Evolutionary conservation across 2,113 vertebrate species (phyloP), one percentile per base, ranked within the genome.

Genomic region (Pteropus alecto): DNA sequence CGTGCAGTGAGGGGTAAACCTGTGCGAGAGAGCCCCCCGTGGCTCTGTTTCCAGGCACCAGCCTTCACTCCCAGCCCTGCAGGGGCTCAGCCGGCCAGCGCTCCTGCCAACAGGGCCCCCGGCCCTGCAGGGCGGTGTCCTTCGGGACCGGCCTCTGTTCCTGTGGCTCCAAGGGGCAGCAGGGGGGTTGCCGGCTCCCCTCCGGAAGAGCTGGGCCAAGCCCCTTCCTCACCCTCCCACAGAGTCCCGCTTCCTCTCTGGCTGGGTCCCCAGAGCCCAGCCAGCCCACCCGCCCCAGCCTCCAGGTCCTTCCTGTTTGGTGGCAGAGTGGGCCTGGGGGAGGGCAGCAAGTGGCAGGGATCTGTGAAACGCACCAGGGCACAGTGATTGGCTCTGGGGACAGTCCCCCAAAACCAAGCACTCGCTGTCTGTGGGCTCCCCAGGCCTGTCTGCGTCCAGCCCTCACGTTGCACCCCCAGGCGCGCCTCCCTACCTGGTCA

Each of bases 321-420:
- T 18, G 6, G n/a, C 71, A 2, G 74, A 46, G 26, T 9, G n/a
- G 24, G 15, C 83, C 46, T 18, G 24, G 41, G 48, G 24, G 5
- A 18, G 84, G 35, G 21, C 88, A 58, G 63, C 88, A 18, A 35
- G 70, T 1, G 13, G 30, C 21, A 12, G 21, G 63, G 12, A 30
- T 41, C 28, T 12, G 0, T 6, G 21, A 68, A 35, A 43, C 18
- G 2, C 7, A 5, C 16, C 11, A 0, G 26, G 61, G 35, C 48
- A 18, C 13, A 24, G 61, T n/a, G 33, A 24, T 8, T 12, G 48
- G 3, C 70, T 54, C 70, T 76, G 24, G 11, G n/a, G 56, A 63
- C 24, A 43, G 35, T 28, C 16, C 63, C 63, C 19, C 6, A 15
- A 22, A 18, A 38, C 26, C 2, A 1, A 5, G 51, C 46, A 41